Evolutionary conservation across 2,113 vertebrate genomes (phyloP), one percentile per base, ranked within the genome.

Genomic region (Hippocampus zosterae): DNA sequence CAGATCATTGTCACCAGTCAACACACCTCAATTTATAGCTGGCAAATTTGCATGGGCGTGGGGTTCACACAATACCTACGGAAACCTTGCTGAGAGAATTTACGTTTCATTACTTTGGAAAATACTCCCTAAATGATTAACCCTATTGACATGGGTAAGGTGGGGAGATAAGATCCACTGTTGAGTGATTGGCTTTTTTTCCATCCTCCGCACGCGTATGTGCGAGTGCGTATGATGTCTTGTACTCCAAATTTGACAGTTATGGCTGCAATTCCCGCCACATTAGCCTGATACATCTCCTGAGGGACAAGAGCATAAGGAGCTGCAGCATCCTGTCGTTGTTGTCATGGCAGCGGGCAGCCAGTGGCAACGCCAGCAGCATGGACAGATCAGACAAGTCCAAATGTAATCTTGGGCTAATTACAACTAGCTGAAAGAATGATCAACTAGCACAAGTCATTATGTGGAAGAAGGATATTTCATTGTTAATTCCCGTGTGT

Each of bases 301-400:
- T 75, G 78, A 82, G 88, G 81, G 81, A 86, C 53, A 19, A 69
- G 19, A 71, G 65, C 56, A 67, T 70, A 83, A 73, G 70, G 77
- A 84, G 81, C 85, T 72, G 71, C 86, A 81, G 81, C 79, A 86
- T 82, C 82, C 77, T 65, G 64, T 80, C 81, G 83, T 74, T 79
- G 90, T 91, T 89, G 90, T 88, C 85, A 90, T 80, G 81, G 85
- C 79, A 91, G 92, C 90, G 62, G 40, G 71, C 81, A 77, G 74
- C 85, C 88, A 81, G 72, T 70, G 78, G 81, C 77, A 74, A 82
- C 78, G 65, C 75, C 69, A 74, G 72, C 75, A 53, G 15, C 27
- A 23, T 23, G 53, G 77, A 83, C 75, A 71, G 71, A 92, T 80
- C 75, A 74, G 81, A 77, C 23, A 78, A 83, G 84, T 91, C 81